These are phyloP conservation scores for Eulithis testata DNA, from an alignment of 2,888 invertebrate genomes.

Conservation along the genomic window DNA sequence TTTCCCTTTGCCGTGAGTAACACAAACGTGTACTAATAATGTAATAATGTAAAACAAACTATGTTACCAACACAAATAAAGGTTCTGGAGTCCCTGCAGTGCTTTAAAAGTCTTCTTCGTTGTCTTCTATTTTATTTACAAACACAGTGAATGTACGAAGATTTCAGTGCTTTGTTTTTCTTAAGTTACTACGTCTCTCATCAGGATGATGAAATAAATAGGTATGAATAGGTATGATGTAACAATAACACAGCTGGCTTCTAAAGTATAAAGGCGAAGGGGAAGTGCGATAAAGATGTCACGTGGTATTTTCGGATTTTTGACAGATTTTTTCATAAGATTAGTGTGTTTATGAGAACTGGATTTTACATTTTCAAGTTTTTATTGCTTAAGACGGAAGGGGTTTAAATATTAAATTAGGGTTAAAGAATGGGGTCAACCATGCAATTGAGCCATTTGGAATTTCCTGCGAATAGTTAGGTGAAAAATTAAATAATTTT, in stretches of 20 bases:
- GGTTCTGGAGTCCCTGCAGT: too few species aligned
- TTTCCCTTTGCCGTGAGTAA: too few species aligned
- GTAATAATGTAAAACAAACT: too few species aligned
- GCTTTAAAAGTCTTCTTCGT: too few species aligned
- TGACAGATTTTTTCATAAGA: conserved; percentile 56
- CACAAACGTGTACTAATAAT: too few species aligned
- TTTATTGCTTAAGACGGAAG: conserved; percentile 39
- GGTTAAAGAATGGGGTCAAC: conserved; percentile 38
- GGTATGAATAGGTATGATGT: conserved; percentile 3
- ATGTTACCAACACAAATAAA: too few species aligned
- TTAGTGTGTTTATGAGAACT: conserved; percentile 48
- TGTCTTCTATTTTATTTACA: too few species aligned
- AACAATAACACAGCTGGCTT: conserved; percentile 9
- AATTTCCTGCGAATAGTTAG: conserved; percentile 22
- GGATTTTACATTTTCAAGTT: conserved; percentile 39
- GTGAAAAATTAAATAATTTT: conserved; percentile 21
- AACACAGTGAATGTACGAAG: too few species aligned
- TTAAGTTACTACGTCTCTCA: neutral
- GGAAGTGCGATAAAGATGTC: conserved; percentile 75
- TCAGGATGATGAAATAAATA: neutral
- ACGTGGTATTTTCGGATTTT: conserved; percentile 61
- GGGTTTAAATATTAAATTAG: conserved; percentile 35
- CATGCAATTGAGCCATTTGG: conserved; percentile 39
- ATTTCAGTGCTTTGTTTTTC: too few species aligned
- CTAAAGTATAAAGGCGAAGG: conserved; percentile 26